phyloP scores from a whole-genome alignment of 2,888 invertebrate species.

The Cheilosia pagana region DNA sequence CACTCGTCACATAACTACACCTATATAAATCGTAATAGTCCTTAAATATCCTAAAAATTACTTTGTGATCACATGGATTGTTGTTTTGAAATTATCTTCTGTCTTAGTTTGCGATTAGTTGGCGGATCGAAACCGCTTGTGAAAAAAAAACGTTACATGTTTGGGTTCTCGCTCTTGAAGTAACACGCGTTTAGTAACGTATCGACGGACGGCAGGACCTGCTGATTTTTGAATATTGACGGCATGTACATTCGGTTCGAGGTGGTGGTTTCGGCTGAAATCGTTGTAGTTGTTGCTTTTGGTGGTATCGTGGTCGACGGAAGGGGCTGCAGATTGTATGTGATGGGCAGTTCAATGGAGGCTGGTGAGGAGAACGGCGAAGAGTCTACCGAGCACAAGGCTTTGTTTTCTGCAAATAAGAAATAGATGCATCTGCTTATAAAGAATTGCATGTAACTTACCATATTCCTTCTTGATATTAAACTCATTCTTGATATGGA shows the following conservation, averaged over 20 bases:
- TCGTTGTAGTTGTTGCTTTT: slow-evolving; percentile 61
- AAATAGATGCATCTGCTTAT: too few species aligned
- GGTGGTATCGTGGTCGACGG: slow-evolving; percentile 70
- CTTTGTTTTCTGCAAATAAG: slow-evolving; percentile 77
- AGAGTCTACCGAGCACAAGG: slow-evolving; percentile 80
- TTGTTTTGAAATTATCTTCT: slow-evolving; percentile 72
- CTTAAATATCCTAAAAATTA: slow-evolving; percentile 66
- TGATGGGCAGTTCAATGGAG: slow-evolving; percentile 79
- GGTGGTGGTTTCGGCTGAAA: slow-evolving; percentile 55
- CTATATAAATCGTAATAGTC: slow-evolving; percentile 36
- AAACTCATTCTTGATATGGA: slow-evolving; percentile 81
- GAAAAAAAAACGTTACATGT: slow-evolving; percentile 50
- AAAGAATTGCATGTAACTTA: slow-evolving; percentile 72
- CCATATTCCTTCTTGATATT: slow-evolving; percentile 80
- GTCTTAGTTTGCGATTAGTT: slow-evolving; percentile 58
- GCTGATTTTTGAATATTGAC: slow-evolving; percentile 76
- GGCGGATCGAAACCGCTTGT: slow-evolving; percentile 9
- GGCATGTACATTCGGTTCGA: slow-evolving; percentile 77
- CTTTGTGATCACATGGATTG: slow-evolving; percentile 73
- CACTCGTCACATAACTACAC: slow-evolving; percentile 44
- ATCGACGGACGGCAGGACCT: slow-evolving; percentile 82
- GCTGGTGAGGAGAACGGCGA: slow-evolving; percentile 82
- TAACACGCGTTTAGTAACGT: slow-evolving; percentile 78
- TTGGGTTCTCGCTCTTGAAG: slow-evolving; percentile 67
- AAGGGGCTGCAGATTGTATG: slow-evolving; percentile 59